phyloP scores from a whole-genome alignment of 2,113 vertebrate species.

The Falco punctatus region DNA sequence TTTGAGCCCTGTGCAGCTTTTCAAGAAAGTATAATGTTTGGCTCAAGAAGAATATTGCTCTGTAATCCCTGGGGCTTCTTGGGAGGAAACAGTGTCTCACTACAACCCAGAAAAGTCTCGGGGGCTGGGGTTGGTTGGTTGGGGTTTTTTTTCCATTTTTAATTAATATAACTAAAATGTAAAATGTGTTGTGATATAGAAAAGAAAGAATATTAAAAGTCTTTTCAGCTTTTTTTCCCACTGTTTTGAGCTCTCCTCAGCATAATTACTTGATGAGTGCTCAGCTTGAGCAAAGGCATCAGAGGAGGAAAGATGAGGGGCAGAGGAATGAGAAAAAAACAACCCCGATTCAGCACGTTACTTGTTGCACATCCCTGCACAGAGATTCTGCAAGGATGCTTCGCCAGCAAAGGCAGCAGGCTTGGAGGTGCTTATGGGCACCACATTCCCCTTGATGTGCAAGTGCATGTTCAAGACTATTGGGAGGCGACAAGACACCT shows the following conservation, averaged over 20 bases:
- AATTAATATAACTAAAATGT: background rate
- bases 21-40: background rate
- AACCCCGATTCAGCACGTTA: background rate
- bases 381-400: background rate
- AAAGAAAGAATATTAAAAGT: background rate
- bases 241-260: background rate
- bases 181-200: background rate
- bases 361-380: background rate
- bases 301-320: background rate
- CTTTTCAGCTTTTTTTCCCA: background rate
- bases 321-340: background rate
- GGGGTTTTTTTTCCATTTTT: background rate
- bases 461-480: background rate
- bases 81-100: background rate
- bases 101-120: background rate
- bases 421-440: background rate
- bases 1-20: background rate
- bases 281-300: background rate
- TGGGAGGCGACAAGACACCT: background rate
- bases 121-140: background rate
- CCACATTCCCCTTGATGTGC: background rate
- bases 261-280: accelerated
- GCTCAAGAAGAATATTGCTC: background rate
- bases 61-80: background rate
- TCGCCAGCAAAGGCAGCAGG: background rate